These are phyloP conservation scores for Orgyia antiqua DNA, from an alignment of 2,888 invertebrate genomes.

Conservation along the genomic window DNA sequence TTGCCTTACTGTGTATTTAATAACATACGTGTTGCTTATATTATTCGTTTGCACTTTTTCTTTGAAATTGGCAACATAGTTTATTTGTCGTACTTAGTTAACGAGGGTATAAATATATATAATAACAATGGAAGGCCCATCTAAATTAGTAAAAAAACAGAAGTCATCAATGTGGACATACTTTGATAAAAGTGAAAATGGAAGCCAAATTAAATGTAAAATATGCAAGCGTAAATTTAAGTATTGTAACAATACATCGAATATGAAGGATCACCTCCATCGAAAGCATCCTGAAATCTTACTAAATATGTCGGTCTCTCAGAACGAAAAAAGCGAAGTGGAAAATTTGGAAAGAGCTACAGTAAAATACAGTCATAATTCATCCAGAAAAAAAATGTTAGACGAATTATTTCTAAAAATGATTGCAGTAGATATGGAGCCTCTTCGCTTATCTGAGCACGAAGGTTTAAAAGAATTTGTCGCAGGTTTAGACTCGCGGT, in stretches of 20 bases:
- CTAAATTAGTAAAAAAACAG: too few relatives aligned
- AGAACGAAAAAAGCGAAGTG: not conserved
- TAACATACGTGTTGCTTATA: too few relatives aligned
- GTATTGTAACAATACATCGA: conserved; percentile 6
- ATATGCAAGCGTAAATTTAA: too few relatives aligned
- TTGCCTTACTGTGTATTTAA: too few relatives aligned
- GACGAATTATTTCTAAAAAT: conserved; percentile 8
- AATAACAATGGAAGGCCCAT: too few relatives aligned
- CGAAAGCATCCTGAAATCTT: conserved; percentile 5
- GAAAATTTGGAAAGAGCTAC: not conserved
- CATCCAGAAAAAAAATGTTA: conserved; percentile 2
- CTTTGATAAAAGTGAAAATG: too few relatives aligned
- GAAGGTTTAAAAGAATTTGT: conserved; percentile 10
- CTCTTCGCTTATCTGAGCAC: conserved; percentile 7
- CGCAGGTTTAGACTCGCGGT: conserved; percentile 5
- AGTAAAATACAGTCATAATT: conserved; percentile 1
- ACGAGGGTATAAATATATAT: too few relatives aligned
- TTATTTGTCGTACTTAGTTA: too few relatives aligned
- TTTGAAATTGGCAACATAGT: too few relatives aligned
- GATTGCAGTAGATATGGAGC: conserved; percentile 8
- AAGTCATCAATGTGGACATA: too few relatives aligned
- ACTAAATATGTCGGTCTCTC: not conserved
- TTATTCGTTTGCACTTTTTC: too few relatives aligned
- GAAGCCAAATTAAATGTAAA: too few relatives aligned
- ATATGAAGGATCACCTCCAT: conserved; percentile 5